These are phyloP conservation scores for Diadumene lineata DNA, from an alignment of 92 coral and sea anemone genomes.

Conservation along the genomic window DNA sequence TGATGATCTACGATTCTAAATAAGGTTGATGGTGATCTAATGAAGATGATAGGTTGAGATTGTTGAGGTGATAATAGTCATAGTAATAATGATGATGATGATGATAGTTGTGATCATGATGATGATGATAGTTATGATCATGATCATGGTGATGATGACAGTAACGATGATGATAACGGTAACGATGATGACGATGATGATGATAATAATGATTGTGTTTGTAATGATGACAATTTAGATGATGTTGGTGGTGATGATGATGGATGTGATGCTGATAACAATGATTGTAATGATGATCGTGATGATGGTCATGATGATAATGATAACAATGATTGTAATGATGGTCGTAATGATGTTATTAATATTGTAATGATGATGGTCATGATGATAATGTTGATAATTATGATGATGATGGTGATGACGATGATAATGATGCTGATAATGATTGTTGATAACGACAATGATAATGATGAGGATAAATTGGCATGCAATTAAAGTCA, in stretches of 20 bases:
- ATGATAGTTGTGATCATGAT: neutral
- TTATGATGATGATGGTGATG: neutral
- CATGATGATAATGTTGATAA: neutral
- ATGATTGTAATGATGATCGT: neutral
- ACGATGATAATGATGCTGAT: neutral
- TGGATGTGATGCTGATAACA: neutral
- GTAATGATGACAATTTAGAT: neutral
- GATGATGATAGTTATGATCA: neutral
- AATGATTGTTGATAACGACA: neutral
- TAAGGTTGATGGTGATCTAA: neutral
- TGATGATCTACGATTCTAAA: no score
- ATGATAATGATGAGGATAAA: neutral
- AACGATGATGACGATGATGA: neutral
- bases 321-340: neutral
- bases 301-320: neutral
- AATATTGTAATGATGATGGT: neutral
- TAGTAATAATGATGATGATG: constrained; percentile 1
- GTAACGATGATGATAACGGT: neutral
- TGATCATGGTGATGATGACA: neutral
- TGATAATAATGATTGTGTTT: neutral
- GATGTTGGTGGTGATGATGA: neutral
- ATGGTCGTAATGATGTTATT: neutral
- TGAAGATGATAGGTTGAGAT: neutral
- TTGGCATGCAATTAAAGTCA: neutral
- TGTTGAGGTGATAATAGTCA: neutral